These are phyloP conservation scores for Campylorhamphus procurvoides DNA, from an alignment of 2,113 vertebrate species.

Conservation along the genomic window DNA sequence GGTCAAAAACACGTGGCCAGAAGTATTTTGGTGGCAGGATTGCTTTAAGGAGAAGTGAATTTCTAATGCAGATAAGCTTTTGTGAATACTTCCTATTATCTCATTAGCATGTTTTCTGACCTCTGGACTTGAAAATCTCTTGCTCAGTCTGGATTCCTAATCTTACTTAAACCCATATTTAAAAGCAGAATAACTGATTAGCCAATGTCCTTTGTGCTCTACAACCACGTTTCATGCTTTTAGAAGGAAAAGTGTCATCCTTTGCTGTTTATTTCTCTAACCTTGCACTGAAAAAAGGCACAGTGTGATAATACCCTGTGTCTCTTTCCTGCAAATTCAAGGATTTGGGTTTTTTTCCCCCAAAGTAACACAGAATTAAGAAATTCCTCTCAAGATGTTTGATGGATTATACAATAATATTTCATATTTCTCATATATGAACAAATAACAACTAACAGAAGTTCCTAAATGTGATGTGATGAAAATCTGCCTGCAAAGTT, in stretches of 20 bases:
- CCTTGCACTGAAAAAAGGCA: not conserved
- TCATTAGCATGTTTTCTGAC: slow-evolving; percentile 42
- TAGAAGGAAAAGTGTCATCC: slow-evolving; percentile 5
- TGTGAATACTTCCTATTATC: slow-evolving; percentile 20
- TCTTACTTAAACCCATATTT: slow-evolving; percentile 53
- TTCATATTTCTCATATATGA: not conserved
- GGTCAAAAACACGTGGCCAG: too few relatives aligned
- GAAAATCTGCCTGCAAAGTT: not conserved
- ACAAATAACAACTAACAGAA: not conserved
- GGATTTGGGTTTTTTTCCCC: not conserved
- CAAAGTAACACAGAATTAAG: not conserved
- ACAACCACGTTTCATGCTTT: not conserved
- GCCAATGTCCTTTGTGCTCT: slow-evolving; percentile 22
- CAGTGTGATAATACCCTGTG: not conserved
- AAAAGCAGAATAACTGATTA: slow-evolving; percentile 54
- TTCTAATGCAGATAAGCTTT: too few relatives aligned
- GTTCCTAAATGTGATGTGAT: not conserved
- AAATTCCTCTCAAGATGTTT: not conserved
- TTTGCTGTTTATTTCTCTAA: not conserved
- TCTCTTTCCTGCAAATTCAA: not conserved
- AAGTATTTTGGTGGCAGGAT: too few relatives aligned
- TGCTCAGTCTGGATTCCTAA: slow-evolving; percentile 46
- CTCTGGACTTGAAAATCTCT: slow-evolving; percentile 46
- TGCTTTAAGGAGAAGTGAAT: too few relatives aligned
- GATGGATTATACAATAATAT: not conserved